phyloP scores from a whole-genome alignment of 2,797 vertebrate species.

The Vespertilio murinus region DNA sequence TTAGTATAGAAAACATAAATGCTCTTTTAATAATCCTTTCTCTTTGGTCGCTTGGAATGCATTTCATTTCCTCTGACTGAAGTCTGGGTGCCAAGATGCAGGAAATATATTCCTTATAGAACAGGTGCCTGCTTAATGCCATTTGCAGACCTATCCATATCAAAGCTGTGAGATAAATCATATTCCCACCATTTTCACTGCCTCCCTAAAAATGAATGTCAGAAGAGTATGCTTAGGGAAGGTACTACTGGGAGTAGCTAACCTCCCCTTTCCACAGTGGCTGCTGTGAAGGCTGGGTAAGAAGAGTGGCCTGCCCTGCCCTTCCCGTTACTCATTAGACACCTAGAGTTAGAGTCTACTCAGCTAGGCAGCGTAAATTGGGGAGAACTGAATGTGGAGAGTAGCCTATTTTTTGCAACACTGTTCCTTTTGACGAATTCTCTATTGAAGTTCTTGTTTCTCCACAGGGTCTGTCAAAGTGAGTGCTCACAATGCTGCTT shows the following conservation, averaged over 20 bases:
- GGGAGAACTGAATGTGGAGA: neutral
- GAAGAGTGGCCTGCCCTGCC: neutral
- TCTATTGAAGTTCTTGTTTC: neutral
- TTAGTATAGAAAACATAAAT: conserved; percentile 3
- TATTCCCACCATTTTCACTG: neutral
- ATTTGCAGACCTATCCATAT: neutral
- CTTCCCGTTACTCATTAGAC: neutral
- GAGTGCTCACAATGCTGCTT: neutral
- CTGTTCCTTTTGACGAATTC: neutral
- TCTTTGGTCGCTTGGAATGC: conserved; percentile 16
- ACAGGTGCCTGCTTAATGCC: conserved; percentile 4
- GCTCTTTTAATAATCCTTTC: conserved; percentile 14
- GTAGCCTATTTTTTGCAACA: neutral
- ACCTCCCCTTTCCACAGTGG: neutral
- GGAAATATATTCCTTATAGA: neutral
- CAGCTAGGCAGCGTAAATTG: neutral
- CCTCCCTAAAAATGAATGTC: neutral
- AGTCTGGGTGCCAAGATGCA: neutral
- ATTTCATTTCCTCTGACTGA: conserved; percentile 24
- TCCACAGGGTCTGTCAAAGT: neutral
- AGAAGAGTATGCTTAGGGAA: neutral
- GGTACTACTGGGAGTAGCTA: neutral
- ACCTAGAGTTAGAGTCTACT: conserved; percentile 14
- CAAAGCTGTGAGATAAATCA: neutral
- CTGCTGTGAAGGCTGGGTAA: neutral